phyloP scores from a whole-genome alignment of 2,113 vertebrate genomes.

The Gnathonemus echidnorhynchus region DNA sequence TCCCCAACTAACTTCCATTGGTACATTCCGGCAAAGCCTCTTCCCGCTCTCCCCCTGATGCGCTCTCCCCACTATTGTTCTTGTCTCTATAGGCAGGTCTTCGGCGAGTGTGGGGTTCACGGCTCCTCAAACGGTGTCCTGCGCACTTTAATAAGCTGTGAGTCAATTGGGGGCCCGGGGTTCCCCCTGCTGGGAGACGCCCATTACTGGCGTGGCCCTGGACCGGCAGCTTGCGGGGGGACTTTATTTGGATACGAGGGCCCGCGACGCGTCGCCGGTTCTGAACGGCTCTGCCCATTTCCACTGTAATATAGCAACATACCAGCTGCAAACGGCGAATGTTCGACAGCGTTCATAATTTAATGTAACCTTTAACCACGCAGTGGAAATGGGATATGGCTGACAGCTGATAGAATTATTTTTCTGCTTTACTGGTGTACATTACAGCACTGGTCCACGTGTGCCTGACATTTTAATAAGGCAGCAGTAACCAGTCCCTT shows the following conservation, averaged over 20 bases:
- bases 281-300: neutral
- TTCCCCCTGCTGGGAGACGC: neutral
- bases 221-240: neutral
- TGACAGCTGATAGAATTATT: neutral
- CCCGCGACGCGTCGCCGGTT: neutral
- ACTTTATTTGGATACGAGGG: neutral
- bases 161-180: neutral
- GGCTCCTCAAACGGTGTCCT: neutral
- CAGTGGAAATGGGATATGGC: neutral
- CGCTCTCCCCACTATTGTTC: neutral
- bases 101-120: neutral
- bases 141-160: neutral
- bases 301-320: neutral
- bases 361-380: neutral
- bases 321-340: neutral
- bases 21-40: neutral
- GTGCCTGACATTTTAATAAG: conserved; percentile 31
- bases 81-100: neutral
- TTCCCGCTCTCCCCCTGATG: neutral
- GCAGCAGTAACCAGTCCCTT: conserved; percentile 52
- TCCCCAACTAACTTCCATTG: neutral
- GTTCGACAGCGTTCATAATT: conserved; percentile 1
- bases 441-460: neutral
- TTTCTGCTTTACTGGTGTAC: neutral
- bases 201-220: neutral